These are phyloP conservation scores for Dermolepida albohirtum DNA, from an alignment of 2,888 invertebrate species.

Conservation along the genomic window DNA sequence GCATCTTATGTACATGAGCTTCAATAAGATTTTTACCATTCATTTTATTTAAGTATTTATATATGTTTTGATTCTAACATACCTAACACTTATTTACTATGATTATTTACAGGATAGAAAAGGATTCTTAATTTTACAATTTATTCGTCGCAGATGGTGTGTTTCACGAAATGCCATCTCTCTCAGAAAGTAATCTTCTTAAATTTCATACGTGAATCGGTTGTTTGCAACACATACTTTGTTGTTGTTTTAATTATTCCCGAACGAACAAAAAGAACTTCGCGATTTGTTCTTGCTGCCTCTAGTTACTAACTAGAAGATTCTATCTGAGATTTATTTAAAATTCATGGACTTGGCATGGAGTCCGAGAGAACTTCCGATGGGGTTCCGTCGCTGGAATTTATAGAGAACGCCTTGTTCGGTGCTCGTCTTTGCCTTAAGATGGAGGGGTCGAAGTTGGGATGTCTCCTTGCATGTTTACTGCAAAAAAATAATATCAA, in stretches of 20 bases:
- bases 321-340: constrained; percentile 16
- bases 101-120: constrained; percentile 22
- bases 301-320: background rate
- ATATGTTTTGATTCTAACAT: constrained; percentile 15
- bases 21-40: no score
- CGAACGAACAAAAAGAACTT: background rate
- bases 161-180: no score
- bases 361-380: constrained; percentile 68
- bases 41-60: background rate
- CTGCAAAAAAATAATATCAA: constrained; percentile 61
- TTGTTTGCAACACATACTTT: no score
- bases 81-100: constrained; percentile 26
- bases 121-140: no score
- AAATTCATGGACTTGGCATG: constrained; percentile 65
- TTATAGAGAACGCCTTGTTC: constrained; percentile 66
- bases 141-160: no score
- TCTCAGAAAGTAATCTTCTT: no score
- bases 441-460: constrained; percentile 71
- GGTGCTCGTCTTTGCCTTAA: constrained; percentile 68
- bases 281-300: constrained; percentile 4
- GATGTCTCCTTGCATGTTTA: constrained; percentile 74
- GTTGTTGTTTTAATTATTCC: background rate
- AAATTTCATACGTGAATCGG: no score
- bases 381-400: constrained; percentile 67
- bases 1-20: no score